Evolutionary conservation across 1,140 invertebrate genomes (phyloP).

Genomic region (Papilio polytes): DNA sequence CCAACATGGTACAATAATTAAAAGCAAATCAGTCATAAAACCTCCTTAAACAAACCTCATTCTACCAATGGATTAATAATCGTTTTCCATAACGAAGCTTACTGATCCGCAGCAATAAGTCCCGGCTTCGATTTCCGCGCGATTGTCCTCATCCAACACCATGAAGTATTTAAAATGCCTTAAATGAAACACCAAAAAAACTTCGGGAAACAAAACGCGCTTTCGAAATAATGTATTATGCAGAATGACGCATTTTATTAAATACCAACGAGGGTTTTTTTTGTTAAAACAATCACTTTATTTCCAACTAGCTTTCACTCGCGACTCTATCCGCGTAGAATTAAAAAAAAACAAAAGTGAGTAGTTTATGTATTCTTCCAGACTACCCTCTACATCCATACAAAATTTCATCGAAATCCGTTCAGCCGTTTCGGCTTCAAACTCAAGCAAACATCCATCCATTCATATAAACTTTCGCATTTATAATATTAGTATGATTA

Average conservation of each 20-base stretch:
- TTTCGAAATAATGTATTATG: slow-evolving; percentile 29
- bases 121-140: slow-evolving; percentile 45
- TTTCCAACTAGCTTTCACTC: too few species aligned
- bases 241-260: not conserved
- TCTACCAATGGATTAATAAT: slow-evolving; percentile 30
- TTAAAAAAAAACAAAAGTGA: too few species aligned
- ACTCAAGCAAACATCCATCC: too few species aligned
- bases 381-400: too few species aligned
- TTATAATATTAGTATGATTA: too few species aligned
- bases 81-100: slow-evolving; percentile 46
- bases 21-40: slow-evolving; percentile 39
- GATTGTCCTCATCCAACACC: slow-evolving; percentile 48
- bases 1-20: slow-evolving; percentile 1
- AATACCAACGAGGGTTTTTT: slow-evolving; percentile 10
- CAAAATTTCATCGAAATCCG: too few species aligned
- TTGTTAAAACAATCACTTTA: not conserved
- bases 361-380: too few species aligned
- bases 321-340: too few species aligned
- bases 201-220: not conserved
- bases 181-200: slow-evolving; percentile 45
- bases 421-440: too few species aligned
- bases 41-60: slow-evolving; percentile 36
- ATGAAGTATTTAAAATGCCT: slow-evolving; percentile 47
- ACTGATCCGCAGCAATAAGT: slow-evolving; percentile 45
- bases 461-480: too few species aligned